Evolutionary conservation across 1,140 invertebrate species (phyloP).

Genomic region (Radopholus similis): DNA sequence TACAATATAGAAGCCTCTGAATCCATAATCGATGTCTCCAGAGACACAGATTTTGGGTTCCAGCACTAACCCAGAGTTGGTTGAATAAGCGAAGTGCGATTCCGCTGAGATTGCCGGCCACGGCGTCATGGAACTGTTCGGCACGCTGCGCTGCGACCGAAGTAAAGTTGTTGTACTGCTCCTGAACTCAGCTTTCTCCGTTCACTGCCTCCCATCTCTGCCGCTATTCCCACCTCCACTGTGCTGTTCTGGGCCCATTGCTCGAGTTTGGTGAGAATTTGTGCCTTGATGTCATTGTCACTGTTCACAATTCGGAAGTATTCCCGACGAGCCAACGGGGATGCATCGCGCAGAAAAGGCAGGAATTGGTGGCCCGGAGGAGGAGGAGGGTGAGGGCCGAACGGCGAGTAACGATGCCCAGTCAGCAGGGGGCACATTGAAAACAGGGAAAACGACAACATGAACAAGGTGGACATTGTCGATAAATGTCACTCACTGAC

Average conservation of each 20-base stretch:
- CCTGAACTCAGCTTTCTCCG: neutral
- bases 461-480: no score
- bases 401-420: no score
- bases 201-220: neutral
- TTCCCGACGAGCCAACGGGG: no score
- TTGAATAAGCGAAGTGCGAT: neutral
- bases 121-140: neutral
- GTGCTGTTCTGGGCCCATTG: neutral
- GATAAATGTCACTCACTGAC: no score
- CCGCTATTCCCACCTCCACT: neutral
- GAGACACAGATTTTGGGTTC: neutral
- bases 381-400: no score
- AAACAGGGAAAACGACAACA: no score
- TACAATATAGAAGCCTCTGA: no score
- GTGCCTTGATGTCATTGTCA: neutral
- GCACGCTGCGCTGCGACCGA: neutral
- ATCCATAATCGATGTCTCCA: neutral
- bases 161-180: slow-evolving; percentile 13
- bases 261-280: neutral
- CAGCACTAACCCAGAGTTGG: neutral
- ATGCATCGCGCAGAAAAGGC: no score
- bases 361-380: no score
- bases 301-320: slow-evolving; percentile 4
- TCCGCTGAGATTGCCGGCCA: neutral
- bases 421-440: no score